A percentile compares a stretch with the other conserved stretches of the same genome.
Conservation (phyloP, 2,797 vertebrate genomes). For the Spatula versicolor region DNA sequence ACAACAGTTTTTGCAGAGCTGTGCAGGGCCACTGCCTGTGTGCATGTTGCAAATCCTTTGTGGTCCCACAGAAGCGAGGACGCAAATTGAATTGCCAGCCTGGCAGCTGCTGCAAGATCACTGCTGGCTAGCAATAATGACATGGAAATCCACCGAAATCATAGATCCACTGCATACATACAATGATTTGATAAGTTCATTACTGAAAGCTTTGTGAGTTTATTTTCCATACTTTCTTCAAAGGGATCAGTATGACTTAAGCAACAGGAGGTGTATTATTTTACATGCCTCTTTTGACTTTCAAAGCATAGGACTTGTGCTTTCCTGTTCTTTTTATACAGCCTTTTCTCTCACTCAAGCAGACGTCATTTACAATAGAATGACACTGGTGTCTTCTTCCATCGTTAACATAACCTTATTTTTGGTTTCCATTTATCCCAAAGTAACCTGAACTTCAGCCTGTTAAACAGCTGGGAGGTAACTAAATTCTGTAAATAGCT, state of each 20-base stretch:
- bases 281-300: neutral
- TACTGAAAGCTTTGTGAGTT: neutral
- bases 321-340: neutral
- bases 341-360: neutral
- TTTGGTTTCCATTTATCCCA: neutral
- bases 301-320: neutral
- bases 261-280: neutral
- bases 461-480: neutral
- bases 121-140: neutral
- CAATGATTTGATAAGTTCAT: neutral
- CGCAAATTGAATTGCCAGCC: neutral
- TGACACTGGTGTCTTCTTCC: neutral
- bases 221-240: neutral
- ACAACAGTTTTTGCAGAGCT: neutral
- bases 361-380: neutral
- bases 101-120: neutral
- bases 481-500: neutral
- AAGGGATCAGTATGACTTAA: neutral
- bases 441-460: neutral
- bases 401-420: neutral
- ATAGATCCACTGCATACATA: neutral
- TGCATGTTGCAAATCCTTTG: neutral
- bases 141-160: neutral
- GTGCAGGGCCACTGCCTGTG: neutral
- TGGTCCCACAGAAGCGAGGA: neutral